These are phyloP conservation scores for Cephalotes varians DNA, from an alignment of 2,888 invertebrate species.

Conservation along the genomic window DNA sequence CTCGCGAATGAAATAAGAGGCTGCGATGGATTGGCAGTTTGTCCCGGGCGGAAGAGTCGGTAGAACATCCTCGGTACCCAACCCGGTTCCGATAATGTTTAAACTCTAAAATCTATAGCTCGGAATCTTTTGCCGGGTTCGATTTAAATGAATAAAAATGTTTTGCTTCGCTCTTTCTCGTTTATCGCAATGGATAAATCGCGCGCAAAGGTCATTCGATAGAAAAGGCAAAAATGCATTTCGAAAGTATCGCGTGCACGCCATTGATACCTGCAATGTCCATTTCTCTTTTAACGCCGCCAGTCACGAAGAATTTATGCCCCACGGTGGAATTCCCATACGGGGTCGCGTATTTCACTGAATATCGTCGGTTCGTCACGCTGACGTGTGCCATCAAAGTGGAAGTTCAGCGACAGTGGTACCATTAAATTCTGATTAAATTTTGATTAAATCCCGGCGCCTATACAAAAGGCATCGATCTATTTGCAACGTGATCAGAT, in stretches of 20 bases:
- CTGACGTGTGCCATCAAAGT: conserved; percentile 58
- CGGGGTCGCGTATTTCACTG: conserved; percentile 59
- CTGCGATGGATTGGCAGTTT: conserved; percentile 65
- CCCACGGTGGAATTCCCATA: conserved; percentile 56
- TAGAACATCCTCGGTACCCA: conserved; percentile 57
- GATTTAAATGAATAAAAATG: conserved; percentile 52
- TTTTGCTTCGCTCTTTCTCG: conserved; percentile 37
- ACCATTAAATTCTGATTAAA: conserved; percentile 69
- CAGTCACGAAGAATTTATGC: conserved; percentile 64
- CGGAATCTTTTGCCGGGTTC: conserved; percentile 4
- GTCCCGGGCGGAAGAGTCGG: conserved; percentile 58
- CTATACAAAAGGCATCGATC: conserved; percentile 65
- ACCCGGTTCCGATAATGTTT: conserved; percentile 44
- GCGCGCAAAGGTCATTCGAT: conserved; percentile 28
- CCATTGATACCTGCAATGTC: conserved; percentile 43
- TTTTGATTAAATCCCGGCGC: conserved; percentile 68
- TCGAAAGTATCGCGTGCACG: conserved; percentile 56
- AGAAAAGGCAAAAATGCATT: conserved; percentile 45
- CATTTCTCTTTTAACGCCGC: conserved; percentile 54
- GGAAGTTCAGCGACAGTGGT: conserved; percentile 58
- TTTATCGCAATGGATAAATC: conserved; percentile 35
- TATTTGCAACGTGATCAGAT: conserved; percentile 59
- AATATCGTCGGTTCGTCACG: conserved; percentile 64
- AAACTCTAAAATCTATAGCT: conserved; percentile 6
- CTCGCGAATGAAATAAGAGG: conserved; percentile 73